Conservation (phyloP, 2,113 vertebrate genomes). For the Micromys minutus region DNA sequence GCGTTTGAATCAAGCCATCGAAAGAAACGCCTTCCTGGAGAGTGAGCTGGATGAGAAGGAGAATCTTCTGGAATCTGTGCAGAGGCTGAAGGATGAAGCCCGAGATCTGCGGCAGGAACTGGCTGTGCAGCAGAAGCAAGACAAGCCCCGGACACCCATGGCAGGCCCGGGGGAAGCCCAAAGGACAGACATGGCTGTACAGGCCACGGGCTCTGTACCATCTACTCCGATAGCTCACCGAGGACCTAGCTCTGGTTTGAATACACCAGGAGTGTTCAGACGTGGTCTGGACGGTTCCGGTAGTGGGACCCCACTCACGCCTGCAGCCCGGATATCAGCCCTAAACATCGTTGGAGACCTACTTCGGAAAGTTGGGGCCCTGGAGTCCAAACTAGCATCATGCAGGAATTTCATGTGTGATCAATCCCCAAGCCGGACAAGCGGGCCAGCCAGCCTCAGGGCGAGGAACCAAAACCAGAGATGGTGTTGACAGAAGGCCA, state of each 20-base stretch:
- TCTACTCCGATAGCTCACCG: slow-evolving; percentile 86
- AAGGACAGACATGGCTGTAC: slow-evolving; percentile 85
- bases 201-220: slow-evolving; percentile 84
- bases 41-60: slow-evolving; percentile 99
- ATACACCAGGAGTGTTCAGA: slow-evolving; percentile 86
- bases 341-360: slow-evolving; percentile 98
- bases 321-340: slow-evolving; percentile 96
- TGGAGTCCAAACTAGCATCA: slow-evolving; percentile 98
- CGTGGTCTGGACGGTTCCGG: slow-evolving; percentile 89
- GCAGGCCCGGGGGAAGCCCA: slow-evolving; percentile 83
- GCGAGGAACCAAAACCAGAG: slow-evolving; percentile 84
- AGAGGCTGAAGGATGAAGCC: slow-evolving; percentile 97
- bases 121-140: slow-evolving; percentile 96
- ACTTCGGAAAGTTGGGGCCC: slow-evolving; percentile 96
- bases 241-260: slow-evolving; percentile 73
- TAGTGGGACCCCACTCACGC: slow-evolving; percentile 93
- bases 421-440: slow-evolving; percentile 86
- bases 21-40: slow-evolving; percentile 98
- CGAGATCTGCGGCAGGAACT: slow-evolving; percentile 97
- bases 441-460: slow-evolving; percentile 78
- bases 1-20: slow-evolving; percentile 97
- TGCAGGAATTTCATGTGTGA: slow-evolving; percentile 96
- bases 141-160: slow-evolving; percentile 87
- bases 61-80: slow-evolving; percentile 95
- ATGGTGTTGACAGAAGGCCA: slow-evolving; percentile 85